These are phyloP conservation scores for Albula glossodonta DNA, from an alignment of 2,113 vertebrate species.

Conservation along the genomic window DNA sequence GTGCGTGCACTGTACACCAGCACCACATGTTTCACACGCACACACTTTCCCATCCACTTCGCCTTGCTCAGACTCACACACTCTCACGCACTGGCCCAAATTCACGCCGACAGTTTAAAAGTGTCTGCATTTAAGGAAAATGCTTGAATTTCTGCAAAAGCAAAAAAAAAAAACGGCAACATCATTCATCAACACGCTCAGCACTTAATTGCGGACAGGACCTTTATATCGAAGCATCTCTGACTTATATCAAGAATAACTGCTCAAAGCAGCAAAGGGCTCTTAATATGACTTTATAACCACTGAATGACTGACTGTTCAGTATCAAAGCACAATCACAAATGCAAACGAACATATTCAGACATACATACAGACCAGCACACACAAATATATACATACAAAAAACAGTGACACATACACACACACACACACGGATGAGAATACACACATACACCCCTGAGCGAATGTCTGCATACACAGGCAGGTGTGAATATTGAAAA, in stretches of 20 bases:
- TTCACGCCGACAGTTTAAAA: not conserved
- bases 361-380: conserved; percentile 19
- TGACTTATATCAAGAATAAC: not conserved
- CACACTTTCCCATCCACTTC: not conserved
- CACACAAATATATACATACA: not conserved
- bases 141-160: not conserved
- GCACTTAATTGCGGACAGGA: not conserved
- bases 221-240: not conserved
- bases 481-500: too few relatives aligned
- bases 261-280: too few relatives aligned
- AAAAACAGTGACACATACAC: not conserved
- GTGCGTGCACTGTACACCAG: conserved; percentile 46
- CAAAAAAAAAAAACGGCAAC: not conserved
- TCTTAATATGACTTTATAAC: too few relatives aligned
- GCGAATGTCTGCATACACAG: too few relatives aligned
- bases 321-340: too few relatives aligned
- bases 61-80: not conserved
- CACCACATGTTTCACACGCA: conserved; percentile 33
- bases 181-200: not conserved
- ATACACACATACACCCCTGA: not conserved
- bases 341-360: not conserved
- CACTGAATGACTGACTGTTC: too few relatives aligned
- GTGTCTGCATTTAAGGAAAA: not conserved
- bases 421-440: not conserved
- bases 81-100: not conserved